phyloP scores from a whole-genome alignment of 2,888 invertebrate genomes.

The Ichneumoninae sp. region DNA sequence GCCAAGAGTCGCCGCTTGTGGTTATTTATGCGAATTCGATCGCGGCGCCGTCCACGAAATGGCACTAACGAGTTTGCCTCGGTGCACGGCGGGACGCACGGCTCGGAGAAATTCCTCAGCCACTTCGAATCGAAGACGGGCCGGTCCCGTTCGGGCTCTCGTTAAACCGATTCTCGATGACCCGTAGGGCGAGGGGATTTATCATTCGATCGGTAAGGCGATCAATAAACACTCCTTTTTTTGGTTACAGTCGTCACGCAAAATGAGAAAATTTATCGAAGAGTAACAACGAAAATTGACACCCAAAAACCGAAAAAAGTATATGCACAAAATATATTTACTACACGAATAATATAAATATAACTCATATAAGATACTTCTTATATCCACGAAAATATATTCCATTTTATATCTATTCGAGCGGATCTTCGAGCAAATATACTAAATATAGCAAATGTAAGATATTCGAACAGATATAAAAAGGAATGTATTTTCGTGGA shows the following conservation, averaged over 20 bases:
- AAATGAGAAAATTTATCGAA: neutral
- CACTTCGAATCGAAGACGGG: neutral
- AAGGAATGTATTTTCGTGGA: no score
- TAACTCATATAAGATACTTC: no score
- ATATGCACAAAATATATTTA: no score
- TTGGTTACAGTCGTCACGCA: neutral
- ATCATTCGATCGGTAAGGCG: neutral
- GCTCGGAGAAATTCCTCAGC: neutral
- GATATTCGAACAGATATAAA: no score
- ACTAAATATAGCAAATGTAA: neutral
- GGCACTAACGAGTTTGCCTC: conserved; percentile 49
- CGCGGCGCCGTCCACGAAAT: conserved; percentile 44
- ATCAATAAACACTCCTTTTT: neutral
- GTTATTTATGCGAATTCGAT: conserved; percentile 53
- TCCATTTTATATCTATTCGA: no score
- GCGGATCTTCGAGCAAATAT: neutral
- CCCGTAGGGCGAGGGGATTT: neutral
- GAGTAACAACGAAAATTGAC: no score
- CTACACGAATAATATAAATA: no score
- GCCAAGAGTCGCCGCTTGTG: conserved; percentile 16
- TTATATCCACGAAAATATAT: no score
- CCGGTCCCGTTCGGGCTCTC: neutral
- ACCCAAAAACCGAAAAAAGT: no score
- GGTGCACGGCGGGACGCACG: neutral
- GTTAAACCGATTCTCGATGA: neutral